Percentiles rank a stretch among this genome's conserved stretches.
Conservation (phyloP, 1,140 invertebrate genomes). For the Arctopsyche grandis region DNA sequence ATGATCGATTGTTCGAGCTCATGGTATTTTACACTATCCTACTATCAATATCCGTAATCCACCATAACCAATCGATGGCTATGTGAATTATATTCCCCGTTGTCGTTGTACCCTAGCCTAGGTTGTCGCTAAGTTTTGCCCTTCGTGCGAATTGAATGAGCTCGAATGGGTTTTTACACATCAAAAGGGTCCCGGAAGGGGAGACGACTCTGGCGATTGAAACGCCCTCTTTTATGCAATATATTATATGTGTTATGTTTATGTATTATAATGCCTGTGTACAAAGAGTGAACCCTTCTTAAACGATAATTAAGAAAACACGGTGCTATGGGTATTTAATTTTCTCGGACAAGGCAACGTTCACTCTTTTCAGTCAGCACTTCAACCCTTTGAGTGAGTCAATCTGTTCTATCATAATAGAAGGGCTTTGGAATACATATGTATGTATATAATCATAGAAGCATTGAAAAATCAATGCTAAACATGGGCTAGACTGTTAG, state of each 20-base stretch:
- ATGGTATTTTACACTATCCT: too few relatives aligned
- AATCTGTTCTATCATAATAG: too few relatives aligned
- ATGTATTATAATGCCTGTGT: too few relatives aligned
- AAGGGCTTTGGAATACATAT: too few relatives aligned
- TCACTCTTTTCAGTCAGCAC: background rate
- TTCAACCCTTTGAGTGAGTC: background rate
- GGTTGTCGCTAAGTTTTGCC: background rate
- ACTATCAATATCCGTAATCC: background rate
- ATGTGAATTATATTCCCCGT: slow-evolving; percentile 8
- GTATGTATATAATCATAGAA: too few relatives aligned
- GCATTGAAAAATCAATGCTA: too few relatives aligned
- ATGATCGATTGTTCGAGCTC: too few relatives aligned
- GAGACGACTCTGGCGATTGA: slow-evolving; percentile 27
- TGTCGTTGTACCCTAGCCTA: too few relatives aligned
- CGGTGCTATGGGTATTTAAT: slow-evolving; percentile 4
- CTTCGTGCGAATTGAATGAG: slow-evolving; percentile 42
- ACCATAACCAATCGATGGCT: slow-evolving; percentile 11
- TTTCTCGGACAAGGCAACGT: background rate
- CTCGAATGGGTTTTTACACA: slow-evolving; percentile 50
- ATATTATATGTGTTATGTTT: background rate
- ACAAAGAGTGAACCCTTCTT: too few relatives aligned
- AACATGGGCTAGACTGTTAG: too few relatives aligned
- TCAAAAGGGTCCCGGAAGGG: slow-evolving; percentile 42
- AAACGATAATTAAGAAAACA: slow-evolving; percentile 16
- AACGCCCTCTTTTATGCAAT: background rate